A percentile compares a stretch with the other conserved stretches of the same genome.
Evolutionary conservation across 2,797 vertebrate genomes (phyloP).

Genomic region (Onychomys leucogaster): DNA sequence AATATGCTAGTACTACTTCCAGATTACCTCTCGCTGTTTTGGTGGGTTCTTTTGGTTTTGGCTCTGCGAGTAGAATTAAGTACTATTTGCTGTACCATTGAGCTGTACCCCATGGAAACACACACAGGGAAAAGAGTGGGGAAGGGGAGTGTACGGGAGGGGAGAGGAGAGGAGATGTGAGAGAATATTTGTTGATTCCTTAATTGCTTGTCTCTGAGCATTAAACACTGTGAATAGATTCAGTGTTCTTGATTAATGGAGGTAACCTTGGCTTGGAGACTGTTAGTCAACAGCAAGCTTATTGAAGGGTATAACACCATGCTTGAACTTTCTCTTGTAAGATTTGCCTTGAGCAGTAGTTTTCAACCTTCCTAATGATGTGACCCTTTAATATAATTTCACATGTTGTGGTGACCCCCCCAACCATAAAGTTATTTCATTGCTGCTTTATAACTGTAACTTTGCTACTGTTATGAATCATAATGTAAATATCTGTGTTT

Average conservation of each 20-base stretch:
- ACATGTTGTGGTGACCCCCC: neutral
- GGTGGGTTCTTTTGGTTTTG: neutral
- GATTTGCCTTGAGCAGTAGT: neutral
- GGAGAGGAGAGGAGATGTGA: too few relatives aligned
- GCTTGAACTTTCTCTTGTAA: constrained; percentile 53
- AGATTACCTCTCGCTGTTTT: constrained; percentile 1
- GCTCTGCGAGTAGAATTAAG: neutral
- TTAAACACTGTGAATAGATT: constrained; percentile 21
- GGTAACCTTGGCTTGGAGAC: neutral
- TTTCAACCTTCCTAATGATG: neutral
- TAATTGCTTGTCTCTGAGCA: neutral
- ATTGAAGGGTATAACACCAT: constrained; percentile 13
- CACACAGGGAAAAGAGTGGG: too few relatives aligned
- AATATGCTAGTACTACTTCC: neutral
- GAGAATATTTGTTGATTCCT: neutral
- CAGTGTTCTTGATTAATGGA: neutral
- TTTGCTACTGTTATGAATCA: neutral
- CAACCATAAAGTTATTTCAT: neutral
- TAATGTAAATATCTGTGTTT: neutral
- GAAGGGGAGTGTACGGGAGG: too few relatives aligned
- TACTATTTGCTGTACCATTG: neutral
- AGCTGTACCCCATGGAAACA: neutral
- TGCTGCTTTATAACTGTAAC: neutral
- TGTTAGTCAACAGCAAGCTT: constrained; percentile 31
- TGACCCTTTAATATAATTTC: neutral